Percentiles rank a stretch among this genome's conserved stretches.
Conservation (phyloP, 2,888 invertebrate genomes). For the Melipona beecheii region DNA sequence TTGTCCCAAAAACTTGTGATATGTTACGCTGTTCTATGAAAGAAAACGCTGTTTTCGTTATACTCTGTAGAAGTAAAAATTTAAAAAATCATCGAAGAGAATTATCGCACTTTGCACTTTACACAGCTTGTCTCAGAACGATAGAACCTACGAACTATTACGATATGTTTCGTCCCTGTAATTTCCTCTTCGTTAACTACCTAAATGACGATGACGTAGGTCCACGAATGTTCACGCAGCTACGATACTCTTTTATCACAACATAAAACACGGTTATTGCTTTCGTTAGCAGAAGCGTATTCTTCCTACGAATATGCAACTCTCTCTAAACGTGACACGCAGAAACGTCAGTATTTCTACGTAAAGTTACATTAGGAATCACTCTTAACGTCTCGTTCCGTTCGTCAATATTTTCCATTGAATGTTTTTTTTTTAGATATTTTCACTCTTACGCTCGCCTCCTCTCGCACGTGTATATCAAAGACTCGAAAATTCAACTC, state of each 20-base stretch:
- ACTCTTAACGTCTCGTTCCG: no score
- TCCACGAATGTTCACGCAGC: constrained; percentile 40
- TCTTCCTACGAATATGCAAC: constrained; percentile 2
- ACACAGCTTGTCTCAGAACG: not conserved
- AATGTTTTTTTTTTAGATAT: not conserved
- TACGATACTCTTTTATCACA: not conserved
- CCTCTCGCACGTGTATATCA: not conserved
- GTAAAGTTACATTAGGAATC: constrained; percentile 4
- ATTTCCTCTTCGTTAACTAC: not conserved
- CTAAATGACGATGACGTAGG: not conserved
- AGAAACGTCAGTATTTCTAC: not conserved
- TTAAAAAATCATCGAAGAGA: constrained; percentile 13
- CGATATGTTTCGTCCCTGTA: constrained; percentile 58
- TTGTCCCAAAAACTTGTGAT: constrained; percentile 12
- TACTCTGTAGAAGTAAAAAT: not conserved
- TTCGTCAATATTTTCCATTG: not conserved
- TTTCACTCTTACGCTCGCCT: not conserved
- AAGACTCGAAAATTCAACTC: not conserved
- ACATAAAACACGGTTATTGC: constrained; percentile 8
- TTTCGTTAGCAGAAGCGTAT: constrained; percentile 1
- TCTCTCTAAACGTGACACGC: not conserved
- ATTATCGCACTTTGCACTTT: not conserved
- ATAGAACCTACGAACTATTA: constrained; percentile 24
- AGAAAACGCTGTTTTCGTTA: not conserved
- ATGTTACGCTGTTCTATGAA: constrained; percentile 6